Evolutionary conservation across 1,140 invertebrate species (phyloP).

Genomic region (Panulirus ornatus): DNA sequence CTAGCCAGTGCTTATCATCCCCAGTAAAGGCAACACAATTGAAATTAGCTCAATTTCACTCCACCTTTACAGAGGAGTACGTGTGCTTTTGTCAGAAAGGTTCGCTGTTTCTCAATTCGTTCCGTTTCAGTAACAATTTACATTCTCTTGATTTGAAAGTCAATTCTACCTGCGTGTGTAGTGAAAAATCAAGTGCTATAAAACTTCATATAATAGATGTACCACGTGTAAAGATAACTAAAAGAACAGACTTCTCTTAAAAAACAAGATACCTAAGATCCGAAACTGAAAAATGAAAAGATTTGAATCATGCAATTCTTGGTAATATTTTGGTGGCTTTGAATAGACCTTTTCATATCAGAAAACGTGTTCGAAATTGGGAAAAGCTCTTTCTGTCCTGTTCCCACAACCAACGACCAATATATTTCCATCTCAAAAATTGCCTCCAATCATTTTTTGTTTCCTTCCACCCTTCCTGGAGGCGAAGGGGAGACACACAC

Average conservation of each 20-base stretch:
- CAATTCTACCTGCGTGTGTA: too few species aligned
- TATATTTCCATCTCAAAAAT: slow-evolving; percentile 56
- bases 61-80: slow-evolving; percentile 63
- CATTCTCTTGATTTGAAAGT: too few species aligned
- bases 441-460: slow-evolving; percentile 35
- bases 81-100: slow-evolving; percentile 34
- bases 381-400: neutral
- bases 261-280: too few species aligned
- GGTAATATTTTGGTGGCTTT: slow-evolving; percentile 65
- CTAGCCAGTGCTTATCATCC: slow-evolving; percentile 66
- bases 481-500: slow-evolving; percentile 13
- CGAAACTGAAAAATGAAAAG: slow-evolving; percentile 57
- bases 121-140: neutral
- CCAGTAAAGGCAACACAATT: slow-evolving; percentile 71
- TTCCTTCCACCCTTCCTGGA: neutral
- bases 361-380: slow-evolving; percentile 60
- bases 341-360: slow-evolving; percentile 70
- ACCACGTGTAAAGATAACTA: too few species aligned
- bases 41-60: slow-evolving; percentile 73
- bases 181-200: too few species aligned
- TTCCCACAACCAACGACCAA: slow-evolving; percentile 45
- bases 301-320: slow-evolving; percentile 50
- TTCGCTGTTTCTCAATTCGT: slow-evolving; percentile 37
- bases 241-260: too few species aligned
- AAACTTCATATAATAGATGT: too few species aligned